Evolutionary conservation across 2,888 invertebrate species (phyloP), one percentile per base, ranked within the genome.

Genomic region (Allolobophora icterica): DNA sequence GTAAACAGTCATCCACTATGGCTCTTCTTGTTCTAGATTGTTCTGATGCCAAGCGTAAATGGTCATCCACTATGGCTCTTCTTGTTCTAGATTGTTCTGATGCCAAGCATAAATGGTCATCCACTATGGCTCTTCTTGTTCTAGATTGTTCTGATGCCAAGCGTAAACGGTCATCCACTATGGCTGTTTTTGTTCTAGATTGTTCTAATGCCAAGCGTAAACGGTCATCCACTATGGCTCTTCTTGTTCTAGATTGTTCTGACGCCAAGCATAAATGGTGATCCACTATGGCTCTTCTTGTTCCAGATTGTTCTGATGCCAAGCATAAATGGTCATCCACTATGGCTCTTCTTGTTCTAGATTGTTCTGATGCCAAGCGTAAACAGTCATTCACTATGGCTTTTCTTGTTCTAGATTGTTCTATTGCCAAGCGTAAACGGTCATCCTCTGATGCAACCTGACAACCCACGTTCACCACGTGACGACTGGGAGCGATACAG

Each of bases 401-500:
- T 58, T 15, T 58, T 58, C 58, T 30, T 30, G 3, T 58, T 58
- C 24, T 84, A 84, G 84, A 84, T 84, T 34, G 84, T 34, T 33
- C 84, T 84, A 4, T 5, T 84, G 33, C 95, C 94, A 8, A 97
- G 97, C 93, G 97, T 95, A 35, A 94, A 95, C 92, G 94, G 94
- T 91, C 94, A 96, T 91, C 97, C 97, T 84, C 97, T 98, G 95
- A 98, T 98, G 95, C 96, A 96, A n/a, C 96, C 97, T 21, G 94
- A 94, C 0, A 17, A 94, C 13, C 94, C 95, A 17, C 97, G 97
- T n/a, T n/a, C 92, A 96, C 96, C 93, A 96, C 96, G 96, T 45
- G 96, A 97, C 91, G 97, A 98, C 94, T 99, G 97, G 95, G 97
- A 97, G 92, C 96, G 97, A 71, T 97, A 97, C 94, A 97, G 97